Conservation (phyloP, 2,113 vertebrate species). For the Ciconia boyciana region DNA sequence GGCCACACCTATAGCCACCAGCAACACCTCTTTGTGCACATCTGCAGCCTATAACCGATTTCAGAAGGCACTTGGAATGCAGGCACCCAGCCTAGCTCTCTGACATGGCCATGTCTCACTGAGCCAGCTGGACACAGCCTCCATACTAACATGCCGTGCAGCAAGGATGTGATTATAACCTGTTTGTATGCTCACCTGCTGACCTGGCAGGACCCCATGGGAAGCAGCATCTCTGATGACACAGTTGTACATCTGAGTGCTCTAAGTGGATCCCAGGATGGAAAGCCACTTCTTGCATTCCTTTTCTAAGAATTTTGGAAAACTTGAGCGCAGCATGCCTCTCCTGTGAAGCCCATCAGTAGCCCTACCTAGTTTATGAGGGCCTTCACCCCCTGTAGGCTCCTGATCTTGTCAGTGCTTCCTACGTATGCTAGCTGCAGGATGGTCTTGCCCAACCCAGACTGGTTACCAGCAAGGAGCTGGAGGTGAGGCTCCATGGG, state of each 20-base stretch:
- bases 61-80: neutral
- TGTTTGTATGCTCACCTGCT: fast-evolving
- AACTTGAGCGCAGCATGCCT: neutral
- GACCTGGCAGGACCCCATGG: neutral
- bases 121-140: neutral
- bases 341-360: neutral
- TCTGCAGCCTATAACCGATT: fast-evolving
- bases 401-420: neutral
- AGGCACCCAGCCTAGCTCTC: neutral
- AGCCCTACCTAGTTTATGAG: neutral
- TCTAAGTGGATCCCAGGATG: neutral
- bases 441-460: no score
- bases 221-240: neutral
- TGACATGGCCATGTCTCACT: neutral
- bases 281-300: neutral
- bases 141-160: neutral
- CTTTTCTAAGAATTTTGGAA: neutral
- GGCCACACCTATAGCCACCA: neutral
- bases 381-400: neutral
- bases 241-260: neutral
- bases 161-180: no score
- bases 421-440: neutral
- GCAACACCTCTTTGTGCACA: no score
- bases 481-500: neutral
- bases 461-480: neutral